Evolutionary conservation across 1,140 invertebrate genomes (phyloP).

Genomic region (Bacillus rossius): DNA sequence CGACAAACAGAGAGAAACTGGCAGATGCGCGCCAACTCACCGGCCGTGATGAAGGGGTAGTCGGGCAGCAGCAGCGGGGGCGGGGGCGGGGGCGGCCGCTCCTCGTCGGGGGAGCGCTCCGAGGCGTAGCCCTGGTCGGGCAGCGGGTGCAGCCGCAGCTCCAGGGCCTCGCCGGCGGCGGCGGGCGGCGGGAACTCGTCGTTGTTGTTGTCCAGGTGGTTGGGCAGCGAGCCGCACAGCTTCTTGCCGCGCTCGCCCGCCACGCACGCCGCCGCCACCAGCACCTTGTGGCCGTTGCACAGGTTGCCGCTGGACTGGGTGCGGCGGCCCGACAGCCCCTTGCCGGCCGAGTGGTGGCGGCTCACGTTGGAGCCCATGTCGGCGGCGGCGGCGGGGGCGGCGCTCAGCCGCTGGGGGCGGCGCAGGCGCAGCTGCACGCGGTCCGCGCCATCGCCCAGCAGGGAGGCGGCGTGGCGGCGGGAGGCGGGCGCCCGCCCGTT

Average conservation of each 20-base stretch:
- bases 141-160: slow-evolving; percentile 31
- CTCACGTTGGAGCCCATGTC: slow-evolving; percentile 69
- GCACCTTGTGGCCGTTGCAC: slow-evolving; percentile 43
- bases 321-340: slow-evolving; percentile 58
- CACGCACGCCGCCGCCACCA: slow-evolving; percentile 36
- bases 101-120: slow-evolving; percentile 68
- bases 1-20: too few relatives aligned
- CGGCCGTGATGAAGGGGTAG: slow-evolving; percentile 57
- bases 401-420: neutral
- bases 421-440: neutral
- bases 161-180: slow-evolving; percentile 15
- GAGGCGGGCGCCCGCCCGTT: neutral
- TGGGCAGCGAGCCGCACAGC: slow-evolving; percentile 60
- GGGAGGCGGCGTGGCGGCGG: neutral
- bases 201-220: slow-evolving; percentile 63
- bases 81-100: slow-evolving; percentile 56
- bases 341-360: slow-evolving; percentile 60
- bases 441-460: neutral
- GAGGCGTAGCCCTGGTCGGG: slow-evolving; percentile 73
- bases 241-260: slow-evolving; percentile 35
- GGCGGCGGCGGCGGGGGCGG: neutral
- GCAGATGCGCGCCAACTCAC: too few relatives aligned
- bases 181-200: slow-evolving; percentile 44
- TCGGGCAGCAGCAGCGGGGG: slow-evolving; percentile 45
- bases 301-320: slow-evolving; percentile 60